Base-by-base conservation (phyloP, 2,113 vertebrate species). In the Amphilophus citrinellus region DNA sequence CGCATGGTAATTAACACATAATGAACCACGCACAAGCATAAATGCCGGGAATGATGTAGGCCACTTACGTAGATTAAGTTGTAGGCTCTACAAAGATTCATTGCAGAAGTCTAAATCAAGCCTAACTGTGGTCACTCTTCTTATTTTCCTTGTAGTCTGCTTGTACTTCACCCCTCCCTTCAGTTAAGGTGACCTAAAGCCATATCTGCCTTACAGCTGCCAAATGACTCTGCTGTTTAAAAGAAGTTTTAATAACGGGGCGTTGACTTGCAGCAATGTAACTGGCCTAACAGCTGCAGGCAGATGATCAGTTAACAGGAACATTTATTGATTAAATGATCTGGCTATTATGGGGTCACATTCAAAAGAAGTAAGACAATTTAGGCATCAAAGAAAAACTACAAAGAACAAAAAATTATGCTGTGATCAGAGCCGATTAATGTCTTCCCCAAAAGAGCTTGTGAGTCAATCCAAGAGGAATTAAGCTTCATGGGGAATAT, bases 351-450 rank as follows among this genome's bases (percentile, higher is more conserved):
- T 0, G 17, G 9, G 24, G 61, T 83, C 27, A 1, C 53, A 61
- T 53, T 53, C 17, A 32, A n/a, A 73, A 14, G 27, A 35, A 56
- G 6, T 3, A 13, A 81, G 27, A 53, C 9, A 6, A 65, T 76
- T 80, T 53, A 44, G 10, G 35, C 65, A 60, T 27, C 10, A 71
- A 82, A 87, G 77, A 60, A 78, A 59, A 76, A 35, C 61, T 20
- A 78, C 44, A 85, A 81, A 87, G 15, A 20, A 10, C 2, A 17
- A 27, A 32, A 71, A 82, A 63, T 7, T 9, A 83, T 61, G 66
- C 65, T 24, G 37, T 30, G 35, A 85, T 89, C 76, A 77, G 65
- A 82, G 68, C 35, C 76, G n/a, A 84, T 88, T 83, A 75, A 78
- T 4, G 22, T 11, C 18, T 30, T 71, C 37, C 76, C 62, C 24